phyloP scores from a whole-genome alignment of 2,888 invertebrate species.

The Protula sp. region DNA sequence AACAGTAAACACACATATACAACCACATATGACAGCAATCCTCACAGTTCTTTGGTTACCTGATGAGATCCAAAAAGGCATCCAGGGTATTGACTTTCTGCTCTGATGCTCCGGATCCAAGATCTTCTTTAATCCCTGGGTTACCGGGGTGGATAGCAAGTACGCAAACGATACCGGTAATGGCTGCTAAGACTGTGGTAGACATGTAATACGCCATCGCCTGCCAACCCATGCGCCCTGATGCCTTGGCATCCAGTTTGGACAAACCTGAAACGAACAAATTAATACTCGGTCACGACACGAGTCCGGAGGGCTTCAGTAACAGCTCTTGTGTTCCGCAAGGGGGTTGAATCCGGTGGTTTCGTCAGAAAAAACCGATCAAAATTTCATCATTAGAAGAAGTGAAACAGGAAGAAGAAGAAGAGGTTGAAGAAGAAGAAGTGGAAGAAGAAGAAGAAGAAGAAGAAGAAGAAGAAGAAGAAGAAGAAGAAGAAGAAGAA shows the following conservation, averaged over 20 bases:
- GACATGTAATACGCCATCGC: conserved; percentile 63
- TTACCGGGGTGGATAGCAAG: conserved; percentile 63
- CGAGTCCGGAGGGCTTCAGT: no score
- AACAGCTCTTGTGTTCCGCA: no score
- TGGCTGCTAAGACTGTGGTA: conserved; percentile 64
- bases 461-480: no score
- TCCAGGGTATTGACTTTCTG: conserved; percentile 58
- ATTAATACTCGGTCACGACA: no score
- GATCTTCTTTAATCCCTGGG: conserved; percentile 26
- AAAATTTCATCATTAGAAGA: no score
- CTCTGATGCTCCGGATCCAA: conserved; percentile 29
- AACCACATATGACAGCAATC: background rate
- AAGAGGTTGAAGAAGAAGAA: no score
- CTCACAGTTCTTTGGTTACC: conserved; percentile 52
- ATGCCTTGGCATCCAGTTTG: conserved; percentile 62
- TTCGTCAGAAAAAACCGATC: no score
- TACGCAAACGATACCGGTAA: conserved; percentile 64
- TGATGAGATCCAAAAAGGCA: conserved; percentile 61
- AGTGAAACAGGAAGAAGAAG: no score
- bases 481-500: no score
- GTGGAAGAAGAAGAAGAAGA: no score
- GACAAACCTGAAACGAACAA: conserved; percentile 58
- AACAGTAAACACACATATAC: no score
- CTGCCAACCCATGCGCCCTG: conserved; percentile 63
- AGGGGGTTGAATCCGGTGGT: no score